Evolutionary conservation across 2,113 vertebrate species (phyloP).

Genomic region (Ginglymostoma cirratum): DNA sequence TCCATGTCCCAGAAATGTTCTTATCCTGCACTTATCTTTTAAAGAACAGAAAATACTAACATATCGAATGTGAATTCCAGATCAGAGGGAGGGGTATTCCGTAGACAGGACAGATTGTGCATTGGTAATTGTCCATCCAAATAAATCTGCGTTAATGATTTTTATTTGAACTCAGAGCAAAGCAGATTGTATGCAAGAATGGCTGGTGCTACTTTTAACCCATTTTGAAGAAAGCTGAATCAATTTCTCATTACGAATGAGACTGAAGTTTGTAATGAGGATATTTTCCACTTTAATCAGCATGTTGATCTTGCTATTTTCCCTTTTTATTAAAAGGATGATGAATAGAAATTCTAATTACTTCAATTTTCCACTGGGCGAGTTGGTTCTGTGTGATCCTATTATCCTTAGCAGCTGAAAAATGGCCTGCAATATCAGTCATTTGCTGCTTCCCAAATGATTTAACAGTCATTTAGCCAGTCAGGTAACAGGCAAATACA

Average conservation of each 20-base stretch:
- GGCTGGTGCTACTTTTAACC: background rate
- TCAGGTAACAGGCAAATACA: slow-evolving; percentile 4
- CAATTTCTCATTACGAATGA: background rate
- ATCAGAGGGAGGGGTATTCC: background rate
- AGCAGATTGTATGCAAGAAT: background rate
- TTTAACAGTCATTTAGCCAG: slow-evolving; percentile 11
- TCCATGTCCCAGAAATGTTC: background rate
- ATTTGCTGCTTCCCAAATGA: slow-evolving; percentile 20
- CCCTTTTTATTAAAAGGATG: slow-evolving; percentile 19
- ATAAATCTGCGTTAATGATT: background rate
- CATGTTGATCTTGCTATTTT: slow-evolving; percentile 21
- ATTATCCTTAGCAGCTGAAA: background rate
- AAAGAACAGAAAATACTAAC: background rate
- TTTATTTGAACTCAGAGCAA: background rate
- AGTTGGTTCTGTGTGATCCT: background rate
- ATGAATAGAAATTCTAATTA: slow-evolving; percentile 31
- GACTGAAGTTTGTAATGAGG: slow-evolving; percentile 8
- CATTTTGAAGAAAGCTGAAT: background rate
- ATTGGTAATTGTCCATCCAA: background rate
- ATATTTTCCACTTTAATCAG: slow-evolving; percentile 34
- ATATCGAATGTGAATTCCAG: background rate
- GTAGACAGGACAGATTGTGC: background rate
- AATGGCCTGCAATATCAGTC: background rate
- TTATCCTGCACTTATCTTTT: background rate
- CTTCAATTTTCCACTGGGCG: slow-evolving; percentile 25